These are phyloP conservation scores for Chelon labrosus DNA, from an alignment of 2,797 vertebrate species.

Conservation along the genomic window DNA sequence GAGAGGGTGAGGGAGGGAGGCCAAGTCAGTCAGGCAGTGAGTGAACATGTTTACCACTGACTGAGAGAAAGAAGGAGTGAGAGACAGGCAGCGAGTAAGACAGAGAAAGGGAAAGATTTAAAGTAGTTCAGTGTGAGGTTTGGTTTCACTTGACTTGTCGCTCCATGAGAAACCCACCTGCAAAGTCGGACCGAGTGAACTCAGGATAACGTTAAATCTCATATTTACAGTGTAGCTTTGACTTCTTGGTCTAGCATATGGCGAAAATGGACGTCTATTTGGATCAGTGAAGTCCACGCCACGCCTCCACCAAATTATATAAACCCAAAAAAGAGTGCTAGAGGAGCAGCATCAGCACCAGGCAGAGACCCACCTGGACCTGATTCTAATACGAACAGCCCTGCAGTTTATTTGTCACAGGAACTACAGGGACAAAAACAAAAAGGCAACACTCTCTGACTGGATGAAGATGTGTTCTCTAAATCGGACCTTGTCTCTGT, in stretches of 20 bases:
- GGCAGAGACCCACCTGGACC: constrained; percentile 18
- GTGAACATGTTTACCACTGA: constrained; percentile 69
- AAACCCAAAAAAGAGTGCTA: not conserved
- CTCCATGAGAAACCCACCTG: constrained; percentile 6
- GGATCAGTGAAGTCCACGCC: constrained; percentile 22
- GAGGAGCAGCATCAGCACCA: constrained; percentile 44
- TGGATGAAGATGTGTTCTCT: constrained; percentile 74
- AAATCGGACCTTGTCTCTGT: constrained; percentile 79
- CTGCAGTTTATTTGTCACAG: constrained; percentile 14
- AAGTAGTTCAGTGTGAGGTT: constrained; percentile 22
- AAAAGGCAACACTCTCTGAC: not conserved
- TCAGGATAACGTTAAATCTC: not conserved
- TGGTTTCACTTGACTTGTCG: constrained; percentile 2
- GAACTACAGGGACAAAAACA: constrained; percentile 2
- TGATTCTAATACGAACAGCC: not conserved
- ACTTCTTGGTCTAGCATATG: not conserved
- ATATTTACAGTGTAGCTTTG: constrained; percentile 2
- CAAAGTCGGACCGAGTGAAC: constrained; percentile 4
- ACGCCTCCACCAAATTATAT: constrained; percentile 7
- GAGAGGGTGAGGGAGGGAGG: constrained; percentile 34
- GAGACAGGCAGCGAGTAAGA: constrained; percentile 31
- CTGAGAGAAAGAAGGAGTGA: constrained; percentile 44
- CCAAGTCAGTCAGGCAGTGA: constrained; percentile 46
- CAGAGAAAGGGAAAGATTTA: constrained; percentile 14
- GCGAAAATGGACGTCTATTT: constrained; percentile 21